Conservation (phyloP, 92 coral and sea anemone genomes). For the Blastomussa wellsi region DNA sequence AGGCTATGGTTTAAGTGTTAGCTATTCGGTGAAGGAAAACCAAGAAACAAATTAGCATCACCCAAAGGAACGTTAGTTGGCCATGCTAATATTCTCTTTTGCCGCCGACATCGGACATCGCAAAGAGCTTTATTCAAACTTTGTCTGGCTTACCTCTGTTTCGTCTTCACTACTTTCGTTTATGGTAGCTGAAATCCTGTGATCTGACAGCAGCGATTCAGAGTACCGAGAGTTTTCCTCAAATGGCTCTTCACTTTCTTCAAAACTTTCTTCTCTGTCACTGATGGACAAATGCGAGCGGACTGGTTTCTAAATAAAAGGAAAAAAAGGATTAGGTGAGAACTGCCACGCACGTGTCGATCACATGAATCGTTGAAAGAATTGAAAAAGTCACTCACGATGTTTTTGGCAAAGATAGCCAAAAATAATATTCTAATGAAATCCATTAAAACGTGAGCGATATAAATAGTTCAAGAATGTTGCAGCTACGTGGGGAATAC, state of each 20-base stretch:
- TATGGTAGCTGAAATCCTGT: neutral
- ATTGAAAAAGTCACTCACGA: neutral
- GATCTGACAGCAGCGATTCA: neutral
- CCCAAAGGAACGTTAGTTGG: neutral
- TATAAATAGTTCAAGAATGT: neutral
- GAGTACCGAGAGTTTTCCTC: slow-evolving; percentile 7
- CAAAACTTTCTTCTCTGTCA: slow-evolving; percentile 29
- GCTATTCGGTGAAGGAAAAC: too few species aligned
- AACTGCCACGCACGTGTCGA: neutral
- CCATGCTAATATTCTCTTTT: neutral
- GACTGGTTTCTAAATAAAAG: slow-evolving; percentile 5
- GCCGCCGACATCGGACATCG: too few species aligned
- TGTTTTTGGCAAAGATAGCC: neutral
- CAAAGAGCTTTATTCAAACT: neutral
- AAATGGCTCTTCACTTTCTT: slow-evolving; percentile 19
- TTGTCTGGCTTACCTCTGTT: slow-evolving; percentile 19
- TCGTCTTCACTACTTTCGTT: slow-evolving; percentile 13
- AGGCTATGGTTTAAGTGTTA: too few species aligned
- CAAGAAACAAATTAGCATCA: neutral
- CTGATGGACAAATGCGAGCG: slow-evolving; percentile 14
- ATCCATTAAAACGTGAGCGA: neutral
- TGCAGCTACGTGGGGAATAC: neutral
- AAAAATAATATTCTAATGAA: neutral
- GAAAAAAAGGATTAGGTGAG: neutral
- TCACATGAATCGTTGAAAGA: neutral